These are phyloP conservation scores for Peromyscus maniculatus DNA, from an alignment of 2,113 vertebrate genomes.

Conservation along the genomic window DNA sequence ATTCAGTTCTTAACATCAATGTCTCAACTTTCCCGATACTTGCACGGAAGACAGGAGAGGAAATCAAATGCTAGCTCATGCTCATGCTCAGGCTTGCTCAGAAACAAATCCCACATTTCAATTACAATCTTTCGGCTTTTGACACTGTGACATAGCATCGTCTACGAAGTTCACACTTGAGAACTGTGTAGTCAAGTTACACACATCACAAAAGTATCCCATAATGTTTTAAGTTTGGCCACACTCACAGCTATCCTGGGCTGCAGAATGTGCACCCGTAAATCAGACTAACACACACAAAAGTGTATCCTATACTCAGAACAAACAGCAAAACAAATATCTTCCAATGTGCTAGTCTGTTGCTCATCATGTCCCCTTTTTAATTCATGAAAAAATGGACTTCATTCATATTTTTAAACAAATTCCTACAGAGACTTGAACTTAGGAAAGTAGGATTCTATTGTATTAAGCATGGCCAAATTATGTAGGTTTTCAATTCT, in stretches of 20 bases:
- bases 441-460: conserved; percentile 41
- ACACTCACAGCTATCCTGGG: neutral
- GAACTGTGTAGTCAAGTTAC: neutral
- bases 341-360: conserved; percentile 26
- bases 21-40: conserved; percentile 29
- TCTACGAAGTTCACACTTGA: neutral
- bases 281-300: neutral
- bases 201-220: neutral
- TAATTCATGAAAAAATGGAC: conserved; percentile 17
- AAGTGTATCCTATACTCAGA: neutral
- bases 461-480: conserved; percentile 21
- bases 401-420: conserved; percentile 47
- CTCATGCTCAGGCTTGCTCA: conserved; percentile 37
- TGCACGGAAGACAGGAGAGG: neutral
- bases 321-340: neutral
- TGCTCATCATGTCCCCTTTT: neutral
- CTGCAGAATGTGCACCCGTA: neutral
- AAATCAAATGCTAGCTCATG: conserved; percentile 37
- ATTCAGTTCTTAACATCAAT: conserved; percentile 35
- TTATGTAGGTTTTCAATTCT: conserved; percentile 48
- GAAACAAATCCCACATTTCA: conserved; percentile 12
- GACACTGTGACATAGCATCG: neutral
- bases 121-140: neutral
- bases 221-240: neutral
- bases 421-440: conserved; percentile 60